A percentile compares a stretch with the other conserved stretches of the same genome.
phyloP scores from a whole-genome alignment of 2,797 vertebrate genomes.

The Perodicticus potto region DNA sequence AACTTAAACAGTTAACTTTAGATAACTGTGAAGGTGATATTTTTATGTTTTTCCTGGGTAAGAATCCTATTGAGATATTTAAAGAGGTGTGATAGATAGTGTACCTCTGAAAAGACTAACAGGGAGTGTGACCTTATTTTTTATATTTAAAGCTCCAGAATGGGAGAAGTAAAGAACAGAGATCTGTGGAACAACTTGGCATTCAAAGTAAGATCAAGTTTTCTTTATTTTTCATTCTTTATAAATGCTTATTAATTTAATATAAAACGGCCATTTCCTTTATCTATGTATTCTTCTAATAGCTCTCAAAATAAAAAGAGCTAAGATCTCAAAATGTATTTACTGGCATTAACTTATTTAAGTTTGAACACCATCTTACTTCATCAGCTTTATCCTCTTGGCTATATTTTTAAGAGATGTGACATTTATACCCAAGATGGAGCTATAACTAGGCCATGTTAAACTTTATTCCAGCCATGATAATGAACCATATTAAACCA shows the following conservation, averaged over 20 bases:
- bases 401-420: neutral
- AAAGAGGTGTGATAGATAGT: conserved; percentile 47
- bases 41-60: conserved; percentile 48
- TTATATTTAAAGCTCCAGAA: conserved; percentile 84
- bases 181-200: conserved; percentile 63
- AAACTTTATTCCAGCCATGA: neutral
- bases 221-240: conserved; percentile 49
- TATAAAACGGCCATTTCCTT: neutral
- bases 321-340: neutral
- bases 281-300: conserved; percentile 43
- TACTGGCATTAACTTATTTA: neutral
- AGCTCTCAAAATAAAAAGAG: conserved; percentile 11
- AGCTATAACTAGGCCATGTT: neutral
- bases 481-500: neutral
- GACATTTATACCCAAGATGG: conserved; percentile 12
- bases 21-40: conserved; percentile 47
- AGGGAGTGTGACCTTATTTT: conserved; percentile 62
- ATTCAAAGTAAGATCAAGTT: conserved; percentile 83
- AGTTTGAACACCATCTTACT: neutral
- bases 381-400: neutral
- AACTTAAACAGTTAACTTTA: too few species aligned
- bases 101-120: conserved; percentile 59
- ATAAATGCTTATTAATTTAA: conserved; percentile 20
- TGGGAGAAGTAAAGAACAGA: conserved; percentile 67
- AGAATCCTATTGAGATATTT: conserved; percentile 71